Evolutionary conservation across 1,140 invertebrate species (phyloP).

Genomic region (Formica exsecta): DNA sequence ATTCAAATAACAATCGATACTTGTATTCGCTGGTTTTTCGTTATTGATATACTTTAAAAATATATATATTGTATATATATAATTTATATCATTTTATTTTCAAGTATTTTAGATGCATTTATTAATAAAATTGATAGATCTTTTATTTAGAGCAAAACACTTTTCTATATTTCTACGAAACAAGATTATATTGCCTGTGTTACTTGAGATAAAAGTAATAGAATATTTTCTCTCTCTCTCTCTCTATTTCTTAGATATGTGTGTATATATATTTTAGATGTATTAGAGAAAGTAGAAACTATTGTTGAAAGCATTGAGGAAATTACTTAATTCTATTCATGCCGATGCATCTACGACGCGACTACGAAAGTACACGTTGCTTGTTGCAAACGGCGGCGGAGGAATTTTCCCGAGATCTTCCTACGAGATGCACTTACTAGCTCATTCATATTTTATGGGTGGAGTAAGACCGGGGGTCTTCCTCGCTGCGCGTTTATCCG

Average conservation of each 20-base stretch:
- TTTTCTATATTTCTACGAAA: neutral
- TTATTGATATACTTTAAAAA: neutral
- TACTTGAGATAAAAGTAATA: neutral
- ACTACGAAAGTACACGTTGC: neutral
- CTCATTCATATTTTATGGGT: constrained; percentile 57
- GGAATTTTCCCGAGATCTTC: constrained; percentile 47
- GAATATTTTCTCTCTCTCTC: too few species aligned
- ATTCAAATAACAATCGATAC: neutral
- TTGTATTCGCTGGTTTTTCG: neutral
- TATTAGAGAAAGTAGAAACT: too few species aligned
- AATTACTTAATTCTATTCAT: neutral
- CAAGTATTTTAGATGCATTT: neutral
- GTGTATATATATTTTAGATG: too few species aligned
- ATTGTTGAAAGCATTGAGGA: neutral
- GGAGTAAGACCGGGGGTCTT: neutral
- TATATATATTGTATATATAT: too few species aligned
- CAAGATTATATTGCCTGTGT: neutral
- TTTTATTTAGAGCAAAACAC: too few species aligned
- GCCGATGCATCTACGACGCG: neutral
- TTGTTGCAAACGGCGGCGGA: neutral
- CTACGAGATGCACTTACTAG: constrained; percentile 25
- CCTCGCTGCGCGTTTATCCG: constrained; percentile 1
- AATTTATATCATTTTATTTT: neutral
- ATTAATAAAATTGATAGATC: too few species aligned
- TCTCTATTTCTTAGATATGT: too few species aligned